Base-by-base conservation (phyloP, 2,888 invertebrate species). In the Xestia sexstrigata region DNA sequence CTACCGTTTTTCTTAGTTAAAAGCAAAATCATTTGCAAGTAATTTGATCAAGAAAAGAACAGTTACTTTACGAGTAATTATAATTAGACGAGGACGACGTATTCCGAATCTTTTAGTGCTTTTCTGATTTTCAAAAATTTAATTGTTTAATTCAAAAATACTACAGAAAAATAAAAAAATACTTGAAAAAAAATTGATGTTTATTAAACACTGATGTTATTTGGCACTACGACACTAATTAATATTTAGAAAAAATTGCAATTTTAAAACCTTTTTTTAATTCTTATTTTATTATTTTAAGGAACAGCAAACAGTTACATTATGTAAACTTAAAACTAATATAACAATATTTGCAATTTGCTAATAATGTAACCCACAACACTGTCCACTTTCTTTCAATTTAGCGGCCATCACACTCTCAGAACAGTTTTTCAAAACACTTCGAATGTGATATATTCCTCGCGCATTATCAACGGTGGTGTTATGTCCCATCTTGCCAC, bases 41-140 rank as follows among this genome's bases (percentile, higher is more conserved):
- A 20, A 42, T 65, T 82, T 58, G 30, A 77, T 60, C 20, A 39
- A 60, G 26, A 7, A 67, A 47, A 8, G 11, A 47, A 42, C 65
- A 15, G 4, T 13, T 49, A 26, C 63, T 72, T 63, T 15, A n/a
- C n/a, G n/a, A n/a, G n/a, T n/a, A 30, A 55, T 81, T 65, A 20
- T 47, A 58, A 63, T 55, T 20, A 58, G 60, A 78, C 42, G 83
- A 72, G 52, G 55, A 49, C 49, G 52, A 72, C 63, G 88, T 90
- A 89, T 91, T 90, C 87, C 77, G 87, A 90, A 91, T 93, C 88
- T 93, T 92, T 94, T 89, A 94, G 92, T 94, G 93, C 91, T 89
- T 80, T 94, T 93, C 93, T 94, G 93, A 92, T 91, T 80, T 42
- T 81, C 67, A 49, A 78, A 82, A 73, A 45, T 45, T 60, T 79